Evolutionary conservation across 2,113 vertebrate genomes (phyloP).

Genomic region (Melanocharis versteri): DNA sequence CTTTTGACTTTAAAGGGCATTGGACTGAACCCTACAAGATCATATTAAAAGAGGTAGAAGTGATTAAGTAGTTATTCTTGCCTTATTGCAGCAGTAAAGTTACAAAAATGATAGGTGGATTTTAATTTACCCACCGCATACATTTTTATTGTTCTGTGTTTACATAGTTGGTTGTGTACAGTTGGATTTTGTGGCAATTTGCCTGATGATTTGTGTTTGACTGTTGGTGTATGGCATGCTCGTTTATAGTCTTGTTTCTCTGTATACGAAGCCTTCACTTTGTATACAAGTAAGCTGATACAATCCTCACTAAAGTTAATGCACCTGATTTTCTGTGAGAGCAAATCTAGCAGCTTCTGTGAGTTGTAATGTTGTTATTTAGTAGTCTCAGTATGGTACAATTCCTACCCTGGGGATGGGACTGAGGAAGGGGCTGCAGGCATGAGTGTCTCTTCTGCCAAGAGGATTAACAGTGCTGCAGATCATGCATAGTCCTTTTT

Average conservation of each 20-base stretch:
- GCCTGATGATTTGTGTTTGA: not conserved
- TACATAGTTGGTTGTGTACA: not conserved
- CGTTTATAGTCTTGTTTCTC: not conserved
- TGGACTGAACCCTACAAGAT: not conserved
- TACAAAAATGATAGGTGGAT: not conserved
- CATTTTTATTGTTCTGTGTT: not conserved
- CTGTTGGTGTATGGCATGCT: not conserved
- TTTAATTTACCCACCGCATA: not conserved
- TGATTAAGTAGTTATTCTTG: not conserved
- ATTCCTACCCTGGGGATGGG: not conserved
- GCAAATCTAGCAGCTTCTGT: not conserved
- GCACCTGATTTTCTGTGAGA: not conserved
- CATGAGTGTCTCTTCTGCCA: not conserved
- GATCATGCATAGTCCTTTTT: not conserved
- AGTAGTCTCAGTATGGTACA: not conserved
- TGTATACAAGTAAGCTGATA: not conserved
- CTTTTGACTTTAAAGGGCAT: slow-evolving; percentile 13
- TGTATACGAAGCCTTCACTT: fast-evolving
- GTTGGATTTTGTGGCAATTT: not conserved
- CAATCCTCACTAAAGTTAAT: not conserved
- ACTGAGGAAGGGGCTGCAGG: not conserved
- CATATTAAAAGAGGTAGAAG: not conserved
- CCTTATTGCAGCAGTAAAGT: not conserved
- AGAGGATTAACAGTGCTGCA: not conserved
- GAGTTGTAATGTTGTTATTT: not conserved